phyloP scores from a whole-genome alignment of 2,113 vertebrate genomes.

The Zootoca vivipara region DNA sequence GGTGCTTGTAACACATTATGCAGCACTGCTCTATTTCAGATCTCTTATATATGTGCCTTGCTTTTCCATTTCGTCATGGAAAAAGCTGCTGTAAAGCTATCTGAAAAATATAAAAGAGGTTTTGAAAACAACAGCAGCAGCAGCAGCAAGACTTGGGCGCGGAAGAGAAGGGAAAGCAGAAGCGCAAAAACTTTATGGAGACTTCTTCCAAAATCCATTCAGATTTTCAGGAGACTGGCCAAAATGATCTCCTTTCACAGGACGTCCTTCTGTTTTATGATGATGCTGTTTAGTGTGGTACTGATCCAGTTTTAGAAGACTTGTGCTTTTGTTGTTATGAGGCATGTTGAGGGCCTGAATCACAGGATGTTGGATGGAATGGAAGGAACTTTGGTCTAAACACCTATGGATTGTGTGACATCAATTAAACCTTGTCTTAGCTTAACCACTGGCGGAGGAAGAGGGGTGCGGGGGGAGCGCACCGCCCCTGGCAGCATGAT shows the following conservation, averaged over 20 bases:
- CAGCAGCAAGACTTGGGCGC: not conserved
- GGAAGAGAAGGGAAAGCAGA: not conserved
- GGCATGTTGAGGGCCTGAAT: not conserved
- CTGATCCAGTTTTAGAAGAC: not conserved
- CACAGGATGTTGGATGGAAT: not conserved
- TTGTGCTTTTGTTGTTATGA: not conserved
- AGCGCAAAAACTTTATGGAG: not conserved
- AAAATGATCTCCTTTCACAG: not conserved
- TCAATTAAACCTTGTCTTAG: too few relatives aligned
- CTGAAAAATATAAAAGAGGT: not conserved
- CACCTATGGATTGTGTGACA: not conserved
- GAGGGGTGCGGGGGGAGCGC: too few relatives aligned
- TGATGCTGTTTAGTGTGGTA: not conserved
- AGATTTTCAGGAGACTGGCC: not conserved
- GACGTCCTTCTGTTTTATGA: not conserved
- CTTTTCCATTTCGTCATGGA: not conserved
- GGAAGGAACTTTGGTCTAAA: too few relatives aligned
- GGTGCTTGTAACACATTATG: not conserved
- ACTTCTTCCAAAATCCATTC: not conserved
- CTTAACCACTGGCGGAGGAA: too few relatives aligned
- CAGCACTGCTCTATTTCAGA: not conserved
- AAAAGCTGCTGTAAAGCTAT: not conserved
- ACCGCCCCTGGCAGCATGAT: too few relatives aligned
- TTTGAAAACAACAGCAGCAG: not conserved
- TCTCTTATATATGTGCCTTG: not conserved